Conservation (phyloP, 2,797 vertebrate species). For the Coranthus polyacanthus region DNA sequence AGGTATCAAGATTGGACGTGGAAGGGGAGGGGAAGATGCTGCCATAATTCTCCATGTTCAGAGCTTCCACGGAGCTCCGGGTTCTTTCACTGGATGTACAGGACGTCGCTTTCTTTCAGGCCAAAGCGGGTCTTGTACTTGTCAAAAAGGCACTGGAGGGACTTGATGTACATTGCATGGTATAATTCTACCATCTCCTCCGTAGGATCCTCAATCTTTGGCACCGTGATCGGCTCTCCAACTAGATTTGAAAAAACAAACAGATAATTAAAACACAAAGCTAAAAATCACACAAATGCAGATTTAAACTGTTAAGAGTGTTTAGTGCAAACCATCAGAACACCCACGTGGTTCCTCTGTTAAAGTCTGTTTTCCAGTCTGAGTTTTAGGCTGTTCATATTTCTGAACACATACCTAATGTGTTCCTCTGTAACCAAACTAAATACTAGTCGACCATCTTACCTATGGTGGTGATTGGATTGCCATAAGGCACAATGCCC, state of each 20-base stretch:
- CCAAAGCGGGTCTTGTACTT: slow-evolving; percentile 94
- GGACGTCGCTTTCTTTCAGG: slow-evolving; percentile 88
- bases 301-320: neutral
- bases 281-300: neutral
- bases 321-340: slow-evolving; percentile 37
- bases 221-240: slow-evolving; percentile 95
- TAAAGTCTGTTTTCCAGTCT: slow-evolving; percentile 14
- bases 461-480: slow-evolving; percentile 95
- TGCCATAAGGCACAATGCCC: slow-evolving; percentile 93
- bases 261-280: slow-evolving; percentile 3
- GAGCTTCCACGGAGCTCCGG: slow-evolving; percentile 17
- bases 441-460: slow-evolving; percentile 28
- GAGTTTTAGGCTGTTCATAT: neutral
- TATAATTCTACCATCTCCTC: slow-evolving; percentile 91
- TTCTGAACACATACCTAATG: neutral
- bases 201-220: slow-evolving; percentile 90
- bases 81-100: slow-evolving; percentile 88
- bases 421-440: no score
- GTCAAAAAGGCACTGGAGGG: slow-evolving; percentile 92
- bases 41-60: slow-evolving; percentile 36
- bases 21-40: slow-evolving; percentile 3
- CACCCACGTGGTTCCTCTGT: slow-evolving; percentile 6
- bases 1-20: slow-evolving; percentile 32
- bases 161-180: slow-evolving; percentile 91
- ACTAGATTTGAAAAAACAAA: slow-evolving; percentile 81